Evolutionary conservation across 2,797 vertebrate genomes (phyloP).

Genomic region (Crocidura indochinensis): DNA sequence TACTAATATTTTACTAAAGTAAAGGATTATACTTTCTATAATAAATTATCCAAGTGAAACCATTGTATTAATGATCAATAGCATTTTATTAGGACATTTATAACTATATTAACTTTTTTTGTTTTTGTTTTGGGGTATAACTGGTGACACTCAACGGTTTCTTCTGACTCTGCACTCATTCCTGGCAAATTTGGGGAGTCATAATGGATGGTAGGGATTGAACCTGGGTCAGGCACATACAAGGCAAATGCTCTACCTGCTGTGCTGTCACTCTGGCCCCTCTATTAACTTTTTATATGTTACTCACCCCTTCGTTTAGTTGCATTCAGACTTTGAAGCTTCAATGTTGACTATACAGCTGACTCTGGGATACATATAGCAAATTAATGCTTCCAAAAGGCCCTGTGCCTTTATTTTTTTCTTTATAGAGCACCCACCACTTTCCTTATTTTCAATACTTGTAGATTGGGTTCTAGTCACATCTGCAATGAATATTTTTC

Average conservation of each 20-base stretch:
- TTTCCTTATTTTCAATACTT: not conserved
- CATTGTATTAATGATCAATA: conserved; percentile 17
- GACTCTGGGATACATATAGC: not conserved
- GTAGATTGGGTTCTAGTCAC: conserved; percentile 58
- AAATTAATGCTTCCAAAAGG: conserved; percentile 52
- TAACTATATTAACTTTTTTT: too few relatives aligned
- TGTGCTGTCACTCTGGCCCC: too few relatives aligned
- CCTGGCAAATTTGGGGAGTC: too few relatives aligned
- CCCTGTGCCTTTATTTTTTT: not conserved
- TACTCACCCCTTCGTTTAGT: not conserved
- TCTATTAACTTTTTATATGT: conserved; percentile 5
- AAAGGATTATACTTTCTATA: conserved; percentile 28
- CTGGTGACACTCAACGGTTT: too few relatives aligned
- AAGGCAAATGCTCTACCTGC: too few relatives aligned
- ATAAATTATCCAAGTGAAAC: conserved; percentile 3
- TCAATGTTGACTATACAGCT: conserved; percentile 1
- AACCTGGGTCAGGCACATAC: too few relatives aligned
- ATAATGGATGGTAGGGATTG: too few relatives aligned
- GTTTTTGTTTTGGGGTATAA: too few relatives aligned
- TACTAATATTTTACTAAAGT: too few relatives aligned
- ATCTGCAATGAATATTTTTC: conserved; percentile 65
- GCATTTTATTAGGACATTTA: too few relatives aligned
- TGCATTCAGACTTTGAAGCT: conserved; percentile 59
- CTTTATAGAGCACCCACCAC: fast-evolving
- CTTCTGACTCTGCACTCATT: too few relatives aligned